phyloP scores from a whole-genome alignment of 2,113 vertebrate genomes.

The Taxidea taxus region DNA sequence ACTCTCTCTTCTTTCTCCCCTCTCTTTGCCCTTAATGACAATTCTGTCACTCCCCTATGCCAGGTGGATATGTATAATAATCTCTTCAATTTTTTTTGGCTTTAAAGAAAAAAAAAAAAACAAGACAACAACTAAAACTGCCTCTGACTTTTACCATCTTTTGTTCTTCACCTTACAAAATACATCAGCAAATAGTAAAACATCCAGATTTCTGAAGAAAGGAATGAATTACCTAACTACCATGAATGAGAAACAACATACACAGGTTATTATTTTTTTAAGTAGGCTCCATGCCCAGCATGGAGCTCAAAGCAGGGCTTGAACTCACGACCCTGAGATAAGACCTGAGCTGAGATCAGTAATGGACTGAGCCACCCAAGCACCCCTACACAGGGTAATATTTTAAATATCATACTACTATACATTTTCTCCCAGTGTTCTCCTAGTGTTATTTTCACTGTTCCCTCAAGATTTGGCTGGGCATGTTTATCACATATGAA shows the following conservation, averaged over 20 bases:
- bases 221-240: not conserved
- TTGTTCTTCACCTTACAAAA: not conserved
- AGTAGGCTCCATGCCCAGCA: not conserved
- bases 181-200: not conserved
- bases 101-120: not conserved
- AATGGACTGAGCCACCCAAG: not conserved
- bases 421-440: not conserved
- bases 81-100: not conserved
- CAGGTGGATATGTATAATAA: not conserved
- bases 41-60: not conserved
- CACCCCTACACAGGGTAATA: not conserved
- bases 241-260: not conserved
- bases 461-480: not conserved
- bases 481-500: not conserved
- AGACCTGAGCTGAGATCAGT: not conserved
- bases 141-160: not conserved
- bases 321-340: not conserved
- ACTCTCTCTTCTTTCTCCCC: not conserved
- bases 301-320: not conserved
- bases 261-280: not conserved
- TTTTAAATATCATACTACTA: not conserved
- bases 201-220: not conserved
- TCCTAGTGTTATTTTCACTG: not conserved
- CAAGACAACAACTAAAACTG: not conserved
- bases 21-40: not conserved